phyloP scores from a whole-genome alignment of 2,888 invertebrate species.

The Mantis religiosa region DNA sequence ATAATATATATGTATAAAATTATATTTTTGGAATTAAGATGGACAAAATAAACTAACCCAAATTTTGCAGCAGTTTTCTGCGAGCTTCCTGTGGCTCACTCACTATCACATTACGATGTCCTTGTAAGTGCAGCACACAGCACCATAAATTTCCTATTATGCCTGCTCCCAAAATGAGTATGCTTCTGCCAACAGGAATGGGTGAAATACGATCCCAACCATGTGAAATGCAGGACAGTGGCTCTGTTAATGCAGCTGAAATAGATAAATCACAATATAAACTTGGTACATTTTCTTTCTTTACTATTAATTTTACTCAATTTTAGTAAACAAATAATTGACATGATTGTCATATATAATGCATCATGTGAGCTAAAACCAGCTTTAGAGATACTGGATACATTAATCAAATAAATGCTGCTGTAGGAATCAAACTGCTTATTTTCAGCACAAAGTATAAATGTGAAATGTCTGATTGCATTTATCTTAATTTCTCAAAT shows the following conservation, averaged over 20 bases:
- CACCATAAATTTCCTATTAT: slow-evolving; percentile 71
- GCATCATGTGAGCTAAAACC: too few relatives aligned
- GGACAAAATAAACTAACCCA: slow-evolving; percentile 44
- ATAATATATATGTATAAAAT: too few relatives aligned
- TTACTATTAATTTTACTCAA: background rate
- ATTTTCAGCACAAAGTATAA: too few relatives aligned
- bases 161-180: slow-evolving; percentile 65
- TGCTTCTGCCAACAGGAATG: slow-evolving; percentile 55
- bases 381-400: too few relatives aligned
- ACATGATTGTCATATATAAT: too few relatives aligned
- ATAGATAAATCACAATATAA: background rate
- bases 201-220: slow-evolving; percentile 63
- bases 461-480: too few relatives aligned
- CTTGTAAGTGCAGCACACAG: slow-evolving; percentile 60
- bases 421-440: too few relatives aligned
- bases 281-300: background rate
- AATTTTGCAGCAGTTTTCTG: slow-evolving; percentile 41
- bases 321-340: slow-evolving; percentile 24
- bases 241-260: slow-evolving; percentile 62
- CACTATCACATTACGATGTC: slow-evolving; percentile 64
- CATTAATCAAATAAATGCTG: too few relatives aligned
- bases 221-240: slow-evolving; percentile 65
- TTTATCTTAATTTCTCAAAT: too few relatives aligned
- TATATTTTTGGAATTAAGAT: background rate
- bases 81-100: slow-evolving; percentile 58